These are phyloP conservation scores for Pectinophora gossypiella DNA, from an alignment of 1,140 invertebrate genomes.

Conservation along the genomic window DNA sequence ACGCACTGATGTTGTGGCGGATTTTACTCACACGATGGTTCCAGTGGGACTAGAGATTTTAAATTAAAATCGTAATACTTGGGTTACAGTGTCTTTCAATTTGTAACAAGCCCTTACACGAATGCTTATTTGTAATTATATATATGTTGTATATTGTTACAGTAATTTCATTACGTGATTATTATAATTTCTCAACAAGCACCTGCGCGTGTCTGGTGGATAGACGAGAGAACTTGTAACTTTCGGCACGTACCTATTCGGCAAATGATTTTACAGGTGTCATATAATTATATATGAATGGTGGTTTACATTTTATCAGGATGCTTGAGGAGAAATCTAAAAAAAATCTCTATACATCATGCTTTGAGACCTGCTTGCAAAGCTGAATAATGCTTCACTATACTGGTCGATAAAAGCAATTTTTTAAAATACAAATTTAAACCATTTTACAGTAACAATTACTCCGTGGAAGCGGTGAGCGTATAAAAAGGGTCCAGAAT, in stretches of 20 bases:
- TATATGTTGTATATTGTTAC: slow-evolving; percentile 70
- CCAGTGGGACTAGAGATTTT: slow-evolving; percentile 75
- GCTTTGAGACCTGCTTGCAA: slow-evolving; percentile 59
- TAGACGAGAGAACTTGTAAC: not conserved
- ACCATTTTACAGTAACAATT: slow-evolving; percentile 60
- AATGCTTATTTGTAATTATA: slow-evolving; percentile 73
- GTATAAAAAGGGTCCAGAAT: slow-evolving; percentile 69
- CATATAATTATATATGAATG: not conserved
- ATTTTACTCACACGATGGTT: slow-evolving; percentile 68
- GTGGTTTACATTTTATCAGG: slow-evolving; percentile 26
- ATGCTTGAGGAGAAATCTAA: slow-evolving; percentile 70
- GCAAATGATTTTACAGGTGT: not conserved
- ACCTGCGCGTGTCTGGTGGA: slow-evolving; percentile 32
- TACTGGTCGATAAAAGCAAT: slow-evolving; percentile 62
- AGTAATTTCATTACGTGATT: slow-evolving; percentile 75
- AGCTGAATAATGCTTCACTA: slow-evolving; percentile 51
- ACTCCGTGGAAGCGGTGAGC: slow-evolving; percentile 67
- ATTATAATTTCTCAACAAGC: slow-evolving; percentile 66
- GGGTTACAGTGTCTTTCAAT: slow-evolving; percentile 70
- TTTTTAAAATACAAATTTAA: slow-evolving; percentile 65
- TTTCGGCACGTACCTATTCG: not conserved
- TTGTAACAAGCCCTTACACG: slow-evolving; percentile 73
- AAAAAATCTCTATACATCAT: slow-evolving; percentile 73
- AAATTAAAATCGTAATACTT: slow-evolving; percentile 66
- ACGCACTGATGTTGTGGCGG: slow-evolving; percentile 27